Evolutionary conservation across 2,113 vertebrate genomes (phyloP).

Genomic region (Zapus hudsonius): DNA sequence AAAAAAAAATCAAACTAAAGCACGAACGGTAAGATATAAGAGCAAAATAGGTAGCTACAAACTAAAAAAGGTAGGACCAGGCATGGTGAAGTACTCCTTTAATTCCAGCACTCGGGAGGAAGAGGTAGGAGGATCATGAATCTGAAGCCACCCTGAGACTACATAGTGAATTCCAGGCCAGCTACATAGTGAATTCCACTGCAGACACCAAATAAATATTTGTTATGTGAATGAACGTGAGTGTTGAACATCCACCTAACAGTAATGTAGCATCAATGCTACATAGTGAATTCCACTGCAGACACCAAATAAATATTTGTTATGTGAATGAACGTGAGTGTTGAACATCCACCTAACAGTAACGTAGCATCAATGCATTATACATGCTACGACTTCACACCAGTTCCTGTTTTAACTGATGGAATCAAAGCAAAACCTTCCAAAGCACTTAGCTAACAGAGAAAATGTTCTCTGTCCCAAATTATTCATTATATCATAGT

Average conservation of each 20-base stretch:
- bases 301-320: not conserved
- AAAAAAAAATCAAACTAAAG: too few relatives aligned
- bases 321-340: conserved; percentile 21
- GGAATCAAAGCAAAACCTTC: not conserved
- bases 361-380: not conserved
- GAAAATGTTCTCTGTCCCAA: not conserved
- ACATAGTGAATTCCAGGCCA: too few relatives aligned
- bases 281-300: not conserved
- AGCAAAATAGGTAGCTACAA: conserved; percentile 20
- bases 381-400: not conserved
- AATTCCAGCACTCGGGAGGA: too few relatives aligned
- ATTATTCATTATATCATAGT: not conserved
- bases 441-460: not conserved
- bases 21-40: not conserved
- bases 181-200: not conserved
- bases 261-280: not conserved
- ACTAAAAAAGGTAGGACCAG: not conserved
- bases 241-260: not conserved
- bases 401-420: not conserved
- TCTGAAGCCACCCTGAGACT: too few relatives aligned
- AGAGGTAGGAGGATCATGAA: too few relatives aligned
- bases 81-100: too few relatives aligned
- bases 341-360: not conserved
- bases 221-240: conserved; percentile 39
- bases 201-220: not conserved